Evolutionary conservation across 2,888 invertebrate genomes (phyloP).

Genomic region (Erebia ligea): DNA sequence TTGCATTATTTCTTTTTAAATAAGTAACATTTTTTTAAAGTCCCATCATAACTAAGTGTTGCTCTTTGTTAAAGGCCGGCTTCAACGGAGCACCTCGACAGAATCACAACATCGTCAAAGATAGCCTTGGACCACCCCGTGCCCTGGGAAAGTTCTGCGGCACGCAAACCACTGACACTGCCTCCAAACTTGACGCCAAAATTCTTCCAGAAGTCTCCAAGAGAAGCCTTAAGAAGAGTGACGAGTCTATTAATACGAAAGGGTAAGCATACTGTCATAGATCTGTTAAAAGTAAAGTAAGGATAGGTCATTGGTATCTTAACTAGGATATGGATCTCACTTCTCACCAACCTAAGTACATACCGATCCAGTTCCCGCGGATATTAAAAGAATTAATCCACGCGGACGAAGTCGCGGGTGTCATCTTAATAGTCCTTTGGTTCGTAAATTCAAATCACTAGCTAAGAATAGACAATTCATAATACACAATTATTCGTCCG

Average conservation of each 20-base stretch:
- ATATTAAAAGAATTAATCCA: no score
- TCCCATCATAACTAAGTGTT: no score
- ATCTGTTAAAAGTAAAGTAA: no score
- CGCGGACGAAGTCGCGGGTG: no score
- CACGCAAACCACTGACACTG: conserved; percentile 91
- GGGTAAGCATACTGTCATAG: conserved; percentile 76
- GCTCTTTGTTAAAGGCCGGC: conserved; percentile 84
- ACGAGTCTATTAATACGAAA: conserved; percentile 94
- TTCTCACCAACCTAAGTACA: no score
- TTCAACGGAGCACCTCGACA: conserved; percentile 93
- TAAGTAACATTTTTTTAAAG: no score
- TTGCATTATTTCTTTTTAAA: no score
- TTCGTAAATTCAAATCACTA: no score
- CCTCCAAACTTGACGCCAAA: conserved; percentile 95
- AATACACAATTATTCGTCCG: background rate
- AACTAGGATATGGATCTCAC: no score
- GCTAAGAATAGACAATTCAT: background rate
- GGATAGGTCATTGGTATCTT: no score
- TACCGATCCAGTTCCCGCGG: no score
- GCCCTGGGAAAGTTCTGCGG: conserved; percentile 78
- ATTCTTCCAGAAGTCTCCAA: conserved; percentile 94
- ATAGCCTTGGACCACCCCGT: conserved; percentile 79
- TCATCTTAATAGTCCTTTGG: no score
- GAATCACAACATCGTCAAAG: conserved; percentile 83
- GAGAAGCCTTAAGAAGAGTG: conserved; percentile 93